Percentiles rank a stretch among this genome's conserved stretches.
Conservation (phyloP, 2,113 vertebrate genomes). For the Actenoides lindsayi region DNA sequence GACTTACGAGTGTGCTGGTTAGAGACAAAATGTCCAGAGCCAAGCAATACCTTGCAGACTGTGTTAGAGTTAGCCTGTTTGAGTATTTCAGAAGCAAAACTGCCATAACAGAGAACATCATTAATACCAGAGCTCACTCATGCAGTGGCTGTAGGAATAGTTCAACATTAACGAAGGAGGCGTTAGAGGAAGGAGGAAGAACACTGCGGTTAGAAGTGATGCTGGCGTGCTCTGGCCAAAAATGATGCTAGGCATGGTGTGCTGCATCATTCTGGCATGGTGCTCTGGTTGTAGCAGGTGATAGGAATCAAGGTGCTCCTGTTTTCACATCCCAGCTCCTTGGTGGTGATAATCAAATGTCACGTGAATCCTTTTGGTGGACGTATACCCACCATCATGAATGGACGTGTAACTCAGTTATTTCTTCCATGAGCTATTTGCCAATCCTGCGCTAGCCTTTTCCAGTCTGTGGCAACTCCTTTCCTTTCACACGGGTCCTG, state of each 20-base stretch:
- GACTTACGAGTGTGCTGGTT: neutral
- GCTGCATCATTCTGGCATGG: neutral
- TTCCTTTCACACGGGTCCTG: neutral
- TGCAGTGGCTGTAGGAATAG: neutral
- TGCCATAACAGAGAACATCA: neutral
- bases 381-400: neutral
- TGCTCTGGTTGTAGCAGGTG: neutral
- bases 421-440: neutral
- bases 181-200: neutral
- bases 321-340: neutral
- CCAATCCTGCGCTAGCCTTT: neutral
- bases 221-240: neutral
- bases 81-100: neutral
- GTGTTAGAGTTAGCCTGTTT: neutral
- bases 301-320: neutral
- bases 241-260: rapidly evolving
- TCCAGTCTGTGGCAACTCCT: neutral
- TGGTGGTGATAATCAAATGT: neutral
- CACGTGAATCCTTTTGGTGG: neutral
- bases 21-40: neutral
- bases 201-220: neutral
- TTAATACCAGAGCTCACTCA: neutral
- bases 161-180: neutral
- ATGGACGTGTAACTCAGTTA: neutral
- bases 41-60: neutral